Percentiles rank a stretch among this genome's conserved stretches.
Conservation (phyloP, 2,888 invertebrate species). For the Xanthorhoe spadicearia region DNA sequence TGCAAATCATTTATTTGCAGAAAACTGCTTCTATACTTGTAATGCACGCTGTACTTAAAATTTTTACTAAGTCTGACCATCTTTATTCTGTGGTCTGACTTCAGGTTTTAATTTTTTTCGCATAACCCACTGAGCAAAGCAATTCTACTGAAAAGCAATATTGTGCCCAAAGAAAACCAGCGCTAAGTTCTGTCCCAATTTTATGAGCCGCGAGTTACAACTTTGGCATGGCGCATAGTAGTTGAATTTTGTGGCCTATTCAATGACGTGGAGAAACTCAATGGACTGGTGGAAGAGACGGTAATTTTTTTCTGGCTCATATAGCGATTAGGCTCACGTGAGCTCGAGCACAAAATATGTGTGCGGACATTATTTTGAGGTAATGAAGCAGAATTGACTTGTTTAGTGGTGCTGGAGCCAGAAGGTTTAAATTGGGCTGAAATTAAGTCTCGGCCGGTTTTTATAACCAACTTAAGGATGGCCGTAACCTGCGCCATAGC, state of each 20-base stretch:
- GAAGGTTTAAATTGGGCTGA: too few species aligned
- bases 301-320: slow-evolving; percentile 27
- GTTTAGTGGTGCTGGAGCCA: too few species aligned
- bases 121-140: not conserved
- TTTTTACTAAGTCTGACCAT: too few species aligned
- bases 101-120: too few species aligned
- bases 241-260: slow-evolving; percentile 31
- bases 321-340: slow-evolving; percentile 19
- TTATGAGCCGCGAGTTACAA: slow-evolving; percentile 29
- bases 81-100: too few species aligned
- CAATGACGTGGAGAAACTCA: slow-evolving; percentile 29
- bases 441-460: too few species aligned
- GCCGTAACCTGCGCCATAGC: too few species aligned
- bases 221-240: slow-evolving; percentile 15
- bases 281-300: slow-evolving; percentile 23
- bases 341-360: slow-evolving; percentile 3
- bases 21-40: too few species aligned
- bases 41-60: too few species aligned
- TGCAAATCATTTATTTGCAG: too few species aligned
- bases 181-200: slow-evolving; percentile 32
- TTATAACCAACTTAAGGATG: too few species aligned
- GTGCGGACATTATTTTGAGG: not conserved
- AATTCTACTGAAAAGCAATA: not conserved
- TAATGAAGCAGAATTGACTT: too few species aligned
- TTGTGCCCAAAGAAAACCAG: slow-evolving; percentile 17